These are phyloP conservation scores for Cotesia chilonis DNA, from an alignment of 1,140 invertebrate genomes.

Conservation along the genomic window DNA sequence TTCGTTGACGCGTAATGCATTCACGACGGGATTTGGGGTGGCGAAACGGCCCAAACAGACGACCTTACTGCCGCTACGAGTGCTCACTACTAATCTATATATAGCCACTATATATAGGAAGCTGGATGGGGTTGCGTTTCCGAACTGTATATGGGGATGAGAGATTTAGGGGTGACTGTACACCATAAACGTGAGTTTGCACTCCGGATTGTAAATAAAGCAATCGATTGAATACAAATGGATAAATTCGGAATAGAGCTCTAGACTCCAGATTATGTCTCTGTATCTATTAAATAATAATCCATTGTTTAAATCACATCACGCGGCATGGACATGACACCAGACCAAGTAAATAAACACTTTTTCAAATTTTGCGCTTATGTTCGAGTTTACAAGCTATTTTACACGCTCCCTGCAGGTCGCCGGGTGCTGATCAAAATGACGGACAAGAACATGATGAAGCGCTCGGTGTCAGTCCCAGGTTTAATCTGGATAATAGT, in stretches of 20 bases:
- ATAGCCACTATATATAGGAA: too few relatives aligned
- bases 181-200: constrained; percentile 41
- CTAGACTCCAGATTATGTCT: neutral
- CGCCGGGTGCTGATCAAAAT: neutral
- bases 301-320: neutral
- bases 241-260: constrained; percentile 14
- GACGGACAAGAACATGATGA: neutral
- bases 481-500: constrained; percentile 29
- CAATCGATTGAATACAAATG: constrained; percentile 32
- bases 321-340: too few relatives aligned
- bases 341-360: too few relatives aligned
- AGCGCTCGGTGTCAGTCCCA: constrained; percentile 2
- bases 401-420: neutral
- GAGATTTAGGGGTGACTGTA: constrained; percentile 32
- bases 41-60: constrained; percentile 18
- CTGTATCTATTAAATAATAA: too few relatives aligned
- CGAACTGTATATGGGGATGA: constrained; percentile 26
- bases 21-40: constrained; percentile 56
- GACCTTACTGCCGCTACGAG: neutral
- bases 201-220: constrained; percentile 42
- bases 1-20: constrained; percentile 67
- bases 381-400: too few relatives aligned
- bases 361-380: neutral
- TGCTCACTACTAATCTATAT: too few relatives aligned
- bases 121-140: constrained; percentile 17